Base-by-base conservation (phyloP, 2,113 vertebrate genomes). In the Chelonoidis abingdonii region DNA sequence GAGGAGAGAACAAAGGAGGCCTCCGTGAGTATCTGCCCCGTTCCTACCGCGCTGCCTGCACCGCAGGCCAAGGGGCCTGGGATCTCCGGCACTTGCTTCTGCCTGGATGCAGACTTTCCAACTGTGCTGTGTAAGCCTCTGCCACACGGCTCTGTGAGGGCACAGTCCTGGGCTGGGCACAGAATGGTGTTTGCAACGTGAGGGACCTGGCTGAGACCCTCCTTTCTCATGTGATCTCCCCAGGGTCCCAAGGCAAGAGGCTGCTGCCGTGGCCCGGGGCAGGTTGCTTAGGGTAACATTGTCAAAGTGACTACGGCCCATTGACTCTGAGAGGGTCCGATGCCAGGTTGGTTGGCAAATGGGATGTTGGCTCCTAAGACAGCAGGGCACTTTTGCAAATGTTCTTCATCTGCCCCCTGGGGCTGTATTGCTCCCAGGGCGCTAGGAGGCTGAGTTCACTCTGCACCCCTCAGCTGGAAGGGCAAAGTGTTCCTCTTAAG, bases 1-100 rank as follows among this genome's bases (percentile, higher is more conserved):
- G 99, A 99, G 84, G 99, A 99, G 89, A 97, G 90, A 92, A 99
- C 99, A 0, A 99, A 99, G 97, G 99, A 99, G 89, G 99, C 99
- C 2, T 99, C 99, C 2, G 99, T 99, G 96, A 94, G 99, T 98
- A 57, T 83, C 75, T 0, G 29, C 17, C 22, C 5, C 9, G 4
- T 13, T 9, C 12, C 35, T n/a, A 19, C 11, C 13, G 29, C 3
- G 29, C 57, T 12, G 27, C 62, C 31, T 17, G 31, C 59, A 7
- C 14, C 2, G 29, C 5, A 29, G 59, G 9, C 29, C 59, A 16
- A 16, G 27, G 10, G 57, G 57, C 25, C 57, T 59, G 25, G 62
- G 62, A 69, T n/a, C 65, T 69, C 35, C 8, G 65, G 65, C 65
- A 10, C 65, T 69, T 38, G 65, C 65, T 10, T n/a, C 31, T 35